A percentile compares a stretch with the other conserved stretches of the same genome.
phyloP scores from a whole-genome alignment of 2,797 vertebrate genomes.

The Scyliorhinus canicula region DNA sequence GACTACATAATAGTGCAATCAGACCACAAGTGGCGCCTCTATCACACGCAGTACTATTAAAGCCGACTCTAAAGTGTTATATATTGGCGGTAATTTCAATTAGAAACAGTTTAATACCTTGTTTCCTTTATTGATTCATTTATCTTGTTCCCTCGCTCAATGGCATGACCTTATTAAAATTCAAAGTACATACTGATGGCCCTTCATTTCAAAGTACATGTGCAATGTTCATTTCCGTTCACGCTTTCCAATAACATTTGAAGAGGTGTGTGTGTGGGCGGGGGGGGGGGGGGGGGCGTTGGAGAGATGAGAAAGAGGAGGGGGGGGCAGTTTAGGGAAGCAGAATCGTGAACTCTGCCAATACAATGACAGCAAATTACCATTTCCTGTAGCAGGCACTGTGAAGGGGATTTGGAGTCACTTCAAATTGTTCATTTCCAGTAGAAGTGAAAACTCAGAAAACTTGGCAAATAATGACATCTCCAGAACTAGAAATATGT shows the following conservation, averaged over 20 bases:
- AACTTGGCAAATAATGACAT: not conserved
- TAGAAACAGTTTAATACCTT: not conserved
- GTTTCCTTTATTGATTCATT: not conserved
- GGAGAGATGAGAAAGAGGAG: too few relatives aligned
- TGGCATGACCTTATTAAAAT: not conserved
- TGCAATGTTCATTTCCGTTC: not conserved
- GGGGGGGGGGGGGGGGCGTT: too few relatives aligned
- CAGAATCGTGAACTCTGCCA: not conserved
- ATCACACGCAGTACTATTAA: not conserved
- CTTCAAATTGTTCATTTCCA: not conserved
- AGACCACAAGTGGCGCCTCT: not conserved
- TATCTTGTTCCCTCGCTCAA: not conserved
- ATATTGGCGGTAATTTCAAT: not conserved
- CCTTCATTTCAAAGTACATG: not conserved
- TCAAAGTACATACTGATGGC: not conserved
- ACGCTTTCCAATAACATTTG: not conserved
- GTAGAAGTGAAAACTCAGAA: not conserved
- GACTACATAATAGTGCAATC: not conserved
- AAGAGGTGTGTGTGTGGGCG: not conserved
- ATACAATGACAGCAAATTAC: not conserved
- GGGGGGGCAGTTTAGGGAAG: too few relatives aligned
- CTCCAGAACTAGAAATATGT: not conserved
- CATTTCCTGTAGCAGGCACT: not conserved
- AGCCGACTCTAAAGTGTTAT: not conserved
- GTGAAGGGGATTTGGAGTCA: not conserved